A percentile compares a stretch with the other conserved stretches of the same genome.
These are phyloP conservation scores for Pseudococcus longispinus DNA, from an alignment of 2,888 invertebrate genomes.

Conservation along the genomic window DNA sequence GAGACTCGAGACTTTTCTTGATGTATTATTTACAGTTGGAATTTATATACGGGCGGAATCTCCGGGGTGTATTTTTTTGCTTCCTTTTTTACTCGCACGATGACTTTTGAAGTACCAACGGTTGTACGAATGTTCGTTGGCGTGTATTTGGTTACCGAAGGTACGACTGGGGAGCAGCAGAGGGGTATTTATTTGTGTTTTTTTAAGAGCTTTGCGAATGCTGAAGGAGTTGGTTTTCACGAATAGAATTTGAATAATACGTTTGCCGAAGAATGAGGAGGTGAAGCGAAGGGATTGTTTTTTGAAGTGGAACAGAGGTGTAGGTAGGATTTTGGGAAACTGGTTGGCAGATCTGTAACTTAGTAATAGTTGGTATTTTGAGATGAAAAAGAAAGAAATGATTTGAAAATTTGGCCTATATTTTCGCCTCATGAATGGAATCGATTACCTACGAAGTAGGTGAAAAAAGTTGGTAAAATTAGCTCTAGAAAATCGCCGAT, in stretches of 20 bases:
- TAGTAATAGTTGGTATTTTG: no score
- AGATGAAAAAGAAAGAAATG: not conserved
- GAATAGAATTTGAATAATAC: not conserved
- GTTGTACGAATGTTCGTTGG: not conserved
- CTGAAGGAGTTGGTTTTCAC: not conserved
- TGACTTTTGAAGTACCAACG: not conserved
- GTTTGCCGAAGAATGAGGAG: no score
- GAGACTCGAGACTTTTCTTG: constrained; percentile 8
- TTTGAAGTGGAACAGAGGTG: not conserved
- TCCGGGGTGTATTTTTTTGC: not conserved
- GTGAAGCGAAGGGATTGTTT: not conserved
- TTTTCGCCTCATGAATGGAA: not conserved
- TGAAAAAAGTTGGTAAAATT: not conserved
- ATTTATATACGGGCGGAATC: not conserved
- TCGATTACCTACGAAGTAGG: not conserved
- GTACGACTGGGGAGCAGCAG: not conserved
- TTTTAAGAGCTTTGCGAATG: not conserved
- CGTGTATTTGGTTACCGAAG: not conserved
- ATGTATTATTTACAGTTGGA: constrained; percentile 23
- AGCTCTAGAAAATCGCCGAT: not conserved
- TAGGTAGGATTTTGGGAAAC: no score
- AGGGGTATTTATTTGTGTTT: not conserved
- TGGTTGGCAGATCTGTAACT: no score
- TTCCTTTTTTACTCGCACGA: not conserved
- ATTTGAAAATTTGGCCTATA: no score